These are phyloP conservation scores for Philotrypesis tridentata DNA, from an alignment of 1,140 invertebrate species.

Conservation along the genomic window DNA sequence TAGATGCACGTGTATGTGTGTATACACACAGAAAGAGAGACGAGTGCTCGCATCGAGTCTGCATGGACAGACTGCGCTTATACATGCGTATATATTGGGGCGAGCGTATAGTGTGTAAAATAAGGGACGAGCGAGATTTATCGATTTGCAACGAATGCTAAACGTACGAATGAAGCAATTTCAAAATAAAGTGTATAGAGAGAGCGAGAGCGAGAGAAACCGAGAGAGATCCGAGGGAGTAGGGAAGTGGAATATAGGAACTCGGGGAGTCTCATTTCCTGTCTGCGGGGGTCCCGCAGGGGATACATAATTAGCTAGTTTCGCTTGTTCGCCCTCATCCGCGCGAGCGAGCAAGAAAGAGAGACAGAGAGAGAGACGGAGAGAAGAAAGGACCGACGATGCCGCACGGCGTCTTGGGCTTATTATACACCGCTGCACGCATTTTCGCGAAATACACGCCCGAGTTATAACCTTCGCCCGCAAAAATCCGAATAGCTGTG, in stretches of 20 bases:
- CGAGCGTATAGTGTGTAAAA: background rate
- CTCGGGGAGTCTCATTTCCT: slow-evolving; percentile 73
- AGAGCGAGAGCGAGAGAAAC: background rate
- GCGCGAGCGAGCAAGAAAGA: background rate
- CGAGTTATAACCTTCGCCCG: too few species aligned
- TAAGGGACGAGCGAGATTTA: background rate
- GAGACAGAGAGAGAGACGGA: background rate
- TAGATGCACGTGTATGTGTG: too few species aligned
- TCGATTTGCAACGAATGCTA: background rate
- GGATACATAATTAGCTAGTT: slow-evolving; percentile 71
- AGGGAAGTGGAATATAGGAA: slow-evolving; percentile 49
- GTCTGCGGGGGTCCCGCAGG: slow-evolving; percentile 71
- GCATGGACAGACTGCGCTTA: background rate
- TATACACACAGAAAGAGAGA: too few species aligned
- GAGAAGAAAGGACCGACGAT: slow-evolving; percentile 10
- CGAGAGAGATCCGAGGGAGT: slow-evolving; percentile 39
- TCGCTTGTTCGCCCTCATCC: slow-evolving; percentile 58
- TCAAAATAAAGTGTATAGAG: background rate
- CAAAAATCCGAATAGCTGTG: too few species aligned
- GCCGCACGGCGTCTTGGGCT: slow-evolving; percentile 4
- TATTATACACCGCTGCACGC: background rate
- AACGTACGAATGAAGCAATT: background rate
- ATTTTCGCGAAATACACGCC: too few species aligned
- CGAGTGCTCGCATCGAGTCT: background rate
- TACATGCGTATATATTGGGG: background rate